Evolutionary conservation across 2,888 invertebrate species (phyloP).

Genomic region (Catocala nupta): DNA sequence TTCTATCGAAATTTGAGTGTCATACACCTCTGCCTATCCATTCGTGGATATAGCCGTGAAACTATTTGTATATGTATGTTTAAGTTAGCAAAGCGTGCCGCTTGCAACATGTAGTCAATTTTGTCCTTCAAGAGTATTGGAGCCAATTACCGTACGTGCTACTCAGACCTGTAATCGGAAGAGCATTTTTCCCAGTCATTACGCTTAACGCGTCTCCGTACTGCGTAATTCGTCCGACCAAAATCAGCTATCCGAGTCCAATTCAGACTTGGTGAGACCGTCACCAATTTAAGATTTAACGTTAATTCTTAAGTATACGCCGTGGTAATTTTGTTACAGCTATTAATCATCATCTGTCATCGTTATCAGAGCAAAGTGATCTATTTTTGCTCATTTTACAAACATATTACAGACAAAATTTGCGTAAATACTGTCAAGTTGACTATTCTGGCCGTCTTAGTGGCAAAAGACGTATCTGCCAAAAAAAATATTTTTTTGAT

Average conservation of each 20-base stretch:
- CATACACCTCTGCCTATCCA: no score
- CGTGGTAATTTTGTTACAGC: neutral
- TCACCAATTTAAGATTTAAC: slow-evolving; percentile 7
- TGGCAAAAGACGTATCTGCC: no score
- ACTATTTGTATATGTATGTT: no score
- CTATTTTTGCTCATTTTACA: neutral
- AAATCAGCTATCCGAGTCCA: slow-evolving; percentile 4
- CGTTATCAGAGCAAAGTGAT: neutral
- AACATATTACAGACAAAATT: no score
- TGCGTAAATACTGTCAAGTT: no score
- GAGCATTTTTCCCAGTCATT: slow-evolving; percentile 3
- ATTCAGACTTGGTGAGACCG: slow-evolving; percentile 6
- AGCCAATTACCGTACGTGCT: neutral
- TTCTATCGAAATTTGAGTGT: no score
- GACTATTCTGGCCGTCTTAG: no score
- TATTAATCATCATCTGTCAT: slow-evolving; percentile 1
- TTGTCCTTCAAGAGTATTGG: neutral
- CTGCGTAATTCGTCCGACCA: slow-evolving; percentile 6
- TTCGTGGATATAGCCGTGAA: no score
- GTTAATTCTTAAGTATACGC: neutral
- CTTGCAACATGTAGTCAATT: neutral
- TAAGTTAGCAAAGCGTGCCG: no score
- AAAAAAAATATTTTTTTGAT: no score
- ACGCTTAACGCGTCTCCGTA: neutral
- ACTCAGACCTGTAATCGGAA: slow-evolving; percentile 1